These are phyloP conservation scores for Hetaerina americana DNA, from an alignment of 1,140 invertebrate species.

Conservation along the genomic window DNA sequence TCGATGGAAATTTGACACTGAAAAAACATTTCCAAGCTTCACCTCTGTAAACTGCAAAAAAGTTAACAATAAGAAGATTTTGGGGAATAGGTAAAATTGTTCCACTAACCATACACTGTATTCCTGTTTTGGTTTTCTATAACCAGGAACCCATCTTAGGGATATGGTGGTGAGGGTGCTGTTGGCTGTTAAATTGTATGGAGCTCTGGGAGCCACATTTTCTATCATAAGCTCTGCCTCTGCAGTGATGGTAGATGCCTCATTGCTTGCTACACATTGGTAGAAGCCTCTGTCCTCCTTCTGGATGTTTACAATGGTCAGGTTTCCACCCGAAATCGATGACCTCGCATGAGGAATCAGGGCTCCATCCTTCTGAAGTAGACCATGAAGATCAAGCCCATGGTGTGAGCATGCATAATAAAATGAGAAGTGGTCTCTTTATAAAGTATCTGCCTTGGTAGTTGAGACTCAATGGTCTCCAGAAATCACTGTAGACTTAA, in stretches of 20 bases:
- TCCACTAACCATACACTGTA: conserved; percentile 71
- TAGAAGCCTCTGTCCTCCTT: conserved; percentile 83
- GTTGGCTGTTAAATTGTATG: conserved; percentile 73
- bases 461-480: no score
- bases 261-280: conserved; percentile 82
- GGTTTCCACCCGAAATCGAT: conserved; percentile 61
- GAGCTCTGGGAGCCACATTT: conserved; percentile 69
- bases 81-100: no score
- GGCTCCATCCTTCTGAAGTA: conserved; percentile 56
- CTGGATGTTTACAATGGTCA: conserved; percentile 67
- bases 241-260: conserved; percentile 76
- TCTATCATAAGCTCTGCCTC: conserved; percentile 77
- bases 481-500: no score
- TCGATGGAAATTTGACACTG: no score
- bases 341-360: conserved; percentile 54
- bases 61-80: no score
- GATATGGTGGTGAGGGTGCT: conserved; percentile 63
- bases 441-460: no score
- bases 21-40: no score
- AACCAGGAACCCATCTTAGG: conserved; percentile 75
- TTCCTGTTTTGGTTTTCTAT: conserved; percentile 64
- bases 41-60: no score
- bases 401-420: no score
- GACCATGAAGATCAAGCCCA: background rate
- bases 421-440: no score